phyloP scores from a whole-genome alignment of 2,797 vertebrate genomes.

The Rhynchotus rufescens region DNA sequence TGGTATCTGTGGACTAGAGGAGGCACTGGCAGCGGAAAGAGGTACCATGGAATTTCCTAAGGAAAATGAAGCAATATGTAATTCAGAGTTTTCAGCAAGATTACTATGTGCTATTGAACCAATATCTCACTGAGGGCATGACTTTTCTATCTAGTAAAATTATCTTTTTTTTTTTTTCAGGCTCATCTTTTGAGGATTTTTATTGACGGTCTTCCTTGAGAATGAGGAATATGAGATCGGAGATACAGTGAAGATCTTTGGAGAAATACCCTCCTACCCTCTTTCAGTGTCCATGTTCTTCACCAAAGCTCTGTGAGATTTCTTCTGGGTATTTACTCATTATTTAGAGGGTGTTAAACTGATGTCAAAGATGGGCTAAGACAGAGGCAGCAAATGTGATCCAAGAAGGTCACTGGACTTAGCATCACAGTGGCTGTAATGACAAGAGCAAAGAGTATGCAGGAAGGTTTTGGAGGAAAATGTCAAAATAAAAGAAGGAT shows the following conservation, averaged over 20 bases:
- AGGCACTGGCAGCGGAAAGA: not conserved
- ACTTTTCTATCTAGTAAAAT: not conserved
- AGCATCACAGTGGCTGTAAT: not conserved
- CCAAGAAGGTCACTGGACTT: not conserved
- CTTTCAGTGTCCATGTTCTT: not conserved
- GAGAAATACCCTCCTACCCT: not conserved
- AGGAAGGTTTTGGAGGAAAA: not conserved
- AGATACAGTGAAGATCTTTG: not conserved
- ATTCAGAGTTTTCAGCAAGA: not conserved
- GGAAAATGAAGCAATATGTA: not conserved
- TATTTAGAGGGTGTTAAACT: not conserved
- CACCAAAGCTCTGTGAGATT: rapidly evolving
- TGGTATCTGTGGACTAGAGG: not conserved
- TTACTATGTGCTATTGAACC: not conserved
- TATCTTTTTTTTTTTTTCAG: not conserved
- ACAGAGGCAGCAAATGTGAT: not conserved
- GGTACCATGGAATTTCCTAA: not conserved
- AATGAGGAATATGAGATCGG: not conserved
- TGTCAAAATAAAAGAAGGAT: not conserved
- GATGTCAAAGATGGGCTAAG: not conserved
- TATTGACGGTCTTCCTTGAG: not conserved
- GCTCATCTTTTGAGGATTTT: not conserved
- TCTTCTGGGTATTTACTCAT: not conserved
- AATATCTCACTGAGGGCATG: not conserved
- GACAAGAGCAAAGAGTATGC: not conserved